Evolutionary conservation across 2,797 vertebrate species (phyloP).

Genomic region (Prunella strophiata): DNA sequence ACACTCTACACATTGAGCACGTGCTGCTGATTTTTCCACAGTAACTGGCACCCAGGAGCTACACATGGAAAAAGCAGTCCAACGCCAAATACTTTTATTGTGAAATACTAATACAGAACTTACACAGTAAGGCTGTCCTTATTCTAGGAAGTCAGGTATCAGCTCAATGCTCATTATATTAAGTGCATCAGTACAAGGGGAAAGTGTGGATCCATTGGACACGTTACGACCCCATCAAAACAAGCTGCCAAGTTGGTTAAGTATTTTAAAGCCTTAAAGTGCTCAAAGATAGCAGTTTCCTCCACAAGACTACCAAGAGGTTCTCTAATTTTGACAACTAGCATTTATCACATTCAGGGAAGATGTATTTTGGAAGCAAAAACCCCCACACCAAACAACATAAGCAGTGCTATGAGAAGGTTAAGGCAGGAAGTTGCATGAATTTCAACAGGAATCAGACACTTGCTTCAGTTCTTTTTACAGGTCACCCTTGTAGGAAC

Average conservation of each 20-base stretch:
- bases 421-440: constrained; percentile 59
- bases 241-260: constrained; percentile 72
- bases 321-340: constrained; percentile 66
- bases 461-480: constrained; percentile 64
- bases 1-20: constrained; percentile 48
- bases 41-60: constrained; percentile 68
- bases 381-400: constrained; percentile 67
- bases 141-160: constrained; percentile 6
- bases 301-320: constrained; percentile 62
- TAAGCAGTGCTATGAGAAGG: constrained; percentile 68
- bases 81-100: constrained; percentile 67
- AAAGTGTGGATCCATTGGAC: constrained; percentile 62
- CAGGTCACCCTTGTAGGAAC: constrained; percentile 62
- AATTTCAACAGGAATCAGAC: constrained; percentile 64
- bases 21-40: constrained; percentile 70
- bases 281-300: constrained; percentile 73
- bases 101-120: constrained; percentile 71
- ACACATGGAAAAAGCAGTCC: constrained; percentile 72
- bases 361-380: constrained; percentile 69
- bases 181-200: constrained; percentile 74
- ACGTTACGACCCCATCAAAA: constrained; percentile 62
- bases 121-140: constrained; percentile 37
- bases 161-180: constrained; percentile 51
- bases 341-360: constrained; percentile 39
- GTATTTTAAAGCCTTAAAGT: constrained; percentile 76